Evolutionary conservation across 2,113 vertebrate species (phyloP), one percentile per base, ranked within the genome.

Genomic region (Mellivora capensis): DNA sequence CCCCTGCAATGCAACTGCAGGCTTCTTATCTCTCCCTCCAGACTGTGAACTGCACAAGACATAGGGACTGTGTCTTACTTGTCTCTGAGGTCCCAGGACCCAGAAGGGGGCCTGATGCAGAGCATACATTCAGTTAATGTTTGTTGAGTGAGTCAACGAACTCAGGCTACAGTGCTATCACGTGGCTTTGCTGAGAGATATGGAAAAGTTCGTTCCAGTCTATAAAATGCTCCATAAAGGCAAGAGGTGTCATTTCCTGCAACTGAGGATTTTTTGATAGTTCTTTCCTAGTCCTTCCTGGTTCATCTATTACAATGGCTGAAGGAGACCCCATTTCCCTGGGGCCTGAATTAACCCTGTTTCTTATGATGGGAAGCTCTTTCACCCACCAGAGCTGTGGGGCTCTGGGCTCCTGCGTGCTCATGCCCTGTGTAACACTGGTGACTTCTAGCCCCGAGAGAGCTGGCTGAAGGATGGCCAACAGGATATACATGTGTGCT

Each of bases 401-500:
- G 77, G 88, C 59, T 94, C 82, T 39, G 27, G 72, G 39, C 83
- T 59, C 34, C 59, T 94, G 37, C 87, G 23, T 96, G 97, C 90
- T 3, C 42, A 25, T n/a, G 83, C 31, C 67, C 67, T 98, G 81
- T 85, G 94, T 69, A 94, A 95, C 87, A 74, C 25, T 29, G 80
- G 82, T 34, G 39, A 97, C 87, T 52, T 91, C 97, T 62, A 94
- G n/a, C 61, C 23, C 82, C 97, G 93, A 72, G 64, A 69, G 21
- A 96, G 81, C 80, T 93, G 97, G 79, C 87, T 88, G 97, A 98
- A 97, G 87, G 97, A 85, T 39, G 71, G 92, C 57, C 86, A 94
- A 88, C 0, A 71, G 49, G 96, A 31, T 76, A 94, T 3, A n/a
- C 29, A 1, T 18, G 90, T 86, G 49, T 12, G 37, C 97, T 98